These are phyloP conservation scores for Trogon melanurus DNA, from an alignment of 2,113 vertebrate genomes.

Conservation along the genomic window DNA sequence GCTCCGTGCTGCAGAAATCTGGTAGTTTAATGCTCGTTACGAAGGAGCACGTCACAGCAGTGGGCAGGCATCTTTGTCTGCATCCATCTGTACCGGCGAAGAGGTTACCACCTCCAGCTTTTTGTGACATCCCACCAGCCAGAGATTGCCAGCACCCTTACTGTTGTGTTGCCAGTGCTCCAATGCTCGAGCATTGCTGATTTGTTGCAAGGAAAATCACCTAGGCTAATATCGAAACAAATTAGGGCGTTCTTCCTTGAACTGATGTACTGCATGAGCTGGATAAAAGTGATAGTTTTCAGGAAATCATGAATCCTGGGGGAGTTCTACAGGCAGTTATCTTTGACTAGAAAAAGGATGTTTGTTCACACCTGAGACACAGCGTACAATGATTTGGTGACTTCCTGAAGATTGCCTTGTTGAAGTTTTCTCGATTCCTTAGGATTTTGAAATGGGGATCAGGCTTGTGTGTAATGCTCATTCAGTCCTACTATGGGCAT, in stretches of 20 bases:
- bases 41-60: neutral
- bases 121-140: neutral
- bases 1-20: neutral
- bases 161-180: neutral
- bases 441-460: neutral
- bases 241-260: neutral
- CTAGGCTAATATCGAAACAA: neutral
- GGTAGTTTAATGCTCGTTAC: neutral
- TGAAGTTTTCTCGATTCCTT: neutral
- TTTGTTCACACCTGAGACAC: neutral
- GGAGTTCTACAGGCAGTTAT: neutral
- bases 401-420: neutral
- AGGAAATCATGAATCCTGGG: neutral
- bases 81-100: neutral
- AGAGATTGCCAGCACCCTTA: neutral
- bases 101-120: constrained; percentile 26
- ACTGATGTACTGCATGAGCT: neutral
- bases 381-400: neutral
- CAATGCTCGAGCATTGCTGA: neutral
- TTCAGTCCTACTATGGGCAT: neutral
- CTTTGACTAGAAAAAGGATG: neutral
- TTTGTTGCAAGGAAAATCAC: neutral
- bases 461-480: neutral
- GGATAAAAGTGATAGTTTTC: neutral
- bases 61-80: neutral